phyloP scores from a whole-genome alignment of 2,797 vertebrate genomes.

The Meda fulgida region DNA sequence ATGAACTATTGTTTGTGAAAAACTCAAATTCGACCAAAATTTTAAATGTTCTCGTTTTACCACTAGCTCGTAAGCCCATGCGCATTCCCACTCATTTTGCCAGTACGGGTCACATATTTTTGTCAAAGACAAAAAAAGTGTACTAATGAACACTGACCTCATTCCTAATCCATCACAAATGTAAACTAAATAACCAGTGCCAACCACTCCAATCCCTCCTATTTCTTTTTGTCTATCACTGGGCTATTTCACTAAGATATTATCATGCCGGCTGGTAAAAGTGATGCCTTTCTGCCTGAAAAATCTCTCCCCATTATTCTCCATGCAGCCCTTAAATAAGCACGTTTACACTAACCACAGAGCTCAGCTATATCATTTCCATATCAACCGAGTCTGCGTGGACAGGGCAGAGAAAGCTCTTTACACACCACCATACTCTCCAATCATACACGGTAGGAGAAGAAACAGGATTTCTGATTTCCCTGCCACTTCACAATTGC shows the following conservation, averaged over 20 bases:
- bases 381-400: slow-evolving; percentile 24
- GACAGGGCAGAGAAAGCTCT: slow-evolving; percentile 26
- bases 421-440: neutral
- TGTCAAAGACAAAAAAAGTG: too few species aligned
- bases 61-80: too few species aligned
- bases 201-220: neutral
- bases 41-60: rapidly evolving
- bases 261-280: slow-evolving; percentile 23
- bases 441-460: slow-evolving; percentile 30
- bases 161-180: neutral
- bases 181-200: neutral
- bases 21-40: too few species aligned
- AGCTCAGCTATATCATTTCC: slow-evolving; percentile 38
- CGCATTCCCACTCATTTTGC: too few species aligned
- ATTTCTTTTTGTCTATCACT: slow-evolving; percentile 17
- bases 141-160: neutral
- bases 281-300: slow-evolving; percentile 34
- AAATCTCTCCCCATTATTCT: slow-evolving; percentile 26
- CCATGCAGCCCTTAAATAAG: slow-evolving; percentile 41
- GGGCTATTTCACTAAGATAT: slow-evolving; percentile 21
- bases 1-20: too few species aligned
- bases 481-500: slow-evolving; percentile 1
- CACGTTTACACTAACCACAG: slow-evolving; percentile 40
- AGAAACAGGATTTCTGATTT: slow-evolving; percentile 12
- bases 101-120: too few species aligned